Conservation (phyloP, 1,140 invertebrate genomes). For the Gryon sp. region DNA sequence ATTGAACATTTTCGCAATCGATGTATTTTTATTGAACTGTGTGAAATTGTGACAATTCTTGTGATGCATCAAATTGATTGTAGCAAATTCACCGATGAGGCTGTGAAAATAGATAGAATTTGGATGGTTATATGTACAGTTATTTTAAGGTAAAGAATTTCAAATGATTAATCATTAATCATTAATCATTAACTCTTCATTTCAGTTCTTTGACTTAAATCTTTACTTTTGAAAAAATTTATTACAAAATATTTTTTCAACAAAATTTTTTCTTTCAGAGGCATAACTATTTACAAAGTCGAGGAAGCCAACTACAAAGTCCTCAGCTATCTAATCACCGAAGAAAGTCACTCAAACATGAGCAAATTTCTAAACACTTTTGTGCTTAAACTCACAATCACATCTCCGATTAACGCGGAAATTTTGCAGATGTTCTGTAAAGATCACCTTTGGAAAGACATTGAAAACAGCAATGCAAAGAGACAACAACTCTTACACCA, state of each 20-base stretch:
- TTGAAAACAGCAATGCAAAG: constrained; percentile 1
- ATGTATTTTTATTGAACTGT: constrained; percentile 22
- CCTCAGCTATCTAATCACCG: background rate
- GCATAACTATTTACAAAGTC: constrained; percentile 31
- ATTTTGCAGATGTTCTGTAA: constrained; percentile 40
- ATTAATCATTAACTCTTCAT: background rate
- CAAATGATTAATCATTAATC: no score
- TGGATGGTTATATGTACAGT: constrained; percentile 44
- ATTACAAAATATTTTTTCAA: background rate
- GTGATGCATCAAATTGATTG: background rate
- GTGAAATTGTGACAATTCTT: constrained; percentile 21
- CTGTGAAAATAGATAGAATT: constrained; percentile 12
- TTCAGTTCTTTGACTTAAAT: no score
- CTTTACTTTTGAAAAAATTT: no score
- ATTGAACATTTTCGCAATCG: constrained; percentile 17
- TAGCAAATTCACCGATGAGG: background rate
- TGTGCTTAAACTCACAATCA: background rate
- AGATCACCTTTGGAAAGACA: constrained; percentile 6
- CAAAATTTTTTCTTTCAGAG: constrained; percentile 34
- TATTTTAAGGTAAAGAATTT: constrained; percentile 46
- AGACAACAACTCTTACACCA: constrained; percentile 20
- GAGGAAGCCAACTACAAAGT: constrained; percentile 26
- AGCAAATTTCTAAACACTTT: constrained; percentile 23
- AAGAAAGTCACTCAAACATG: background rate
- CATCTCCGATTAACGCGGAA: constrained; percentile 19